Conservation (phyloP, 2,888 invertebrate species). For the Spialia ferax region DNA sequence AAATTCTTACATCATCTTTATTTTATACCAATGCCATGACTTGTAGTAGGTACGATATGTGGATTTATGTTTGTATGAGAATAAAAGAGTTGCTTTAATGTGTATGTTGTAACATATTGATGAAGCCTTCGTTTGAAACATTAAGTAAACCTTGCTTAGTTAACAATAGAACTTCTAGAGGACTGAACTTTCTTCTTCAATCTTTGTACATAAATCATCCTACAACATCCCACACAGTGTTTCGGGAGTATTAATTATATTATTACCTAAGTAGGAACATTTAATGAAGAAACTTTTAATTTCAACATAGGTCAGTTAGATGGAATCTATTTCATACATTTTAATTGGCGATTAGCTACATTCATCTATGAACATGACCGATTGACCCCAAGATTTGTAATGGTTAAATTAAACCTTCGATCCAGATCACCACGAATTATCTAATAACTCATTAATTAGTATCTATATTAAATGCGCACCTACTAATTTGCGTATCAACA, state of each 20-base stretch:
- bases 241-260: slow-evolving; percentile 20
- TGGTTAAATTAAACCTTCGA: background rate
- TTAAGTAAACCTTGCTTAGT: background rate
- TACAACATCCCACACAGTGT: slow-evolving; percentile 8
- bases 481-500: slow-evolving; percentile 25
- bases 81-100: background rate
- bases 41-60: no score
- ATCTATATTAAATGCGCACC: background rate
- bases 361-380: background rate
- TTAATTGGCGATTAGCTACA: no score
- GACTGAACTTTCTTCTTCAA: slow-evolving; percentile 3
- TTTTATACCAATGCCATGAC: background rate
- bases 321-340: no score
- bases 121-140: background rate
- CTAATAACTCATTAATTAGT: slow-evolving; percentile 13
- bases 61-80: no score
- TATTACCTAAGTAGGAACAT: slow-evolving; percentile 6
- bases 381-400: background rate
- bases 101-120: slow-evolving; percentile 6
- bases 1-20: background rate
- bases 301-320: background rate
- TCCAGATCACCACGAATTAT: background rate
- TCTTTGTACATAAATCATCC: slow-evolving; percentile 12
- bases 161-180: slow-evolving; percentile 1
- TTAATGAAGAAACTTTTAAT: background rate